Evolutionary conservation across 2,113 vertebrate genomes (phyloP).

Genomic region (Hylia prasina): DNA sequence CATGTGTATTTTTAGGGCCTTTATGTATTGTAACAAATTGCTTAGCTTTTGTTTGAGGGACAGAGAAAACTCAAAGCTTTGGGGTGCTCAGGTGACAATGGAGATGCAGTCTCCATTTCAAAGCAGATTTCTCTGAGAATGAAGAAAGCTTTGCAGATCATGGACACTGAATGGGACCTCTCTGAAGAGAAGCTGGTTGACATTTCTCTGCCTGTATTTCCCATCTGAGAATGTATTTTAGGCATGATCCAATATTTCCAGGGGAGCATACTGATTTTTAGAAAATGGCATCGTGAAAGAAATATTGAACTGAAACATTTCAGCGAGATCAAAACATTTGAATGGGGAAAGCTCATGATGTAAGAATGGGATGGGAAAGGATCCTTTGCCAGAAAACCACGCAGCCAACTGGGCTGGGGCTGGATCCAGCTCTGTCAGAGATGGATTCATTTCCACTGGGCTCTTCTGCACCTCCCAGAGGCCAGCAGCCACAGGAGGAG

Average conservation of each 20-base stretch:
- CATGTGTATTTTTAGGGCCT: rapidly evolving
- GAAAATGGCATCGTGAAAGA: background rate
- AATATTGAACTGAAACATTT: slow-evolving; percentile 41
- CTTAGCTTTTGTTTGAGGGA: background rate
- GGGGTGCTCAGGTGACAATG: background rate
- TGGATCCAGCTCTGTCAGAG: slow-evolving; percentile 10
- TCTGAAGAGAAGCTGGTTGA: background rate
- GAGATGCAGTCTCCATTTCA: background rate
- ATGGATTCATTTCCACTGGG: background rate
- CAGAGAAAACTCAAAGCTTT: background rate
- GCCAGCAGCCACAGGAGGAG: rapidly evolving
- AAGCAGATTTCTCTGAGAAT: background rate
- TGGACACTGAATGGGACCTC: background rate
- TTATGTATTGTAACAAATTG: background rate
- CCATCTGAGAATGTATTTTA: background rate
- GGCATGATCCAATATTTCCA: background rate
- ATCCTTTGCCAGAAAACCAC: slow-evolving; percentile 20
- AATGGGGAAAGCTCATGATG: background rate
- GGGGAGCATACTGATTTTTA: background rate
- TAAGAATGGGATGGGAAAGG: slow-evolving; percentile 13
- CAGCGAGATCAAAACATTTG: slow-evolving; percentile 21
- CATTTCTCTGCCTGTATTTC: background rate
- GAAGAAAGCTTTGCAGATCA: background rate
- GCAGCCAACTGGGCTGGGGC: slow-evolving; percentile 39
- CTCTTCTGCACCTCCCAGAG: background rate